Conservation (phyloP, 2,888 invertebrate species). For the Stegana nigrithorax region DNA sequence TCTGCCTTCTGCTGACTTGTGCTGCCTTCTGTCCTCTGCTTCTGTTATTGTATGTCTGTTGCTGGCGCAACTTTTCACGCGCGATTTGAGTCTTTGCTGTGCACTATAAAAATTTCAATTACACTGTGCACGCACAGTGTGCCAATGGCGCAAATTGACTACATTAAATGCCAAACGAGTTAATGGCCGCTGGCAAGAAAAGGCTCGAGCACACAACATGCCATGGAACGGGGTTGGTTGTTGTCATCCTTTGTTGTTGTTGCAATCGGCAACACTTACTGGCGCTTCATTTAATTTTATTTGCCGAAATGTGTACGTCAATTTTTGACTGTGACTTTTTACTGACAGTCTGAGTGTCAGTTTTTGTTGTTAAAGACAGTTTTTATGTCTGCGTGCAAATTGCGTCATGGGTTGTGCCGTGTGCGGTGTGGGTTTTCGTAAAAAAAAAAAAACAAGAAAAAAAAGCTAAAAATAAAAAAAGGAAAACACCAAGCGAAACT, state of each 20-base stretch:
- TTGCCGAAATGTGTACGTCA: constrained; percentile 50
- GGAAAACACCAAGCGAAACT: not conserved
- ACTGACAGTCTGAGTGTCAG: no score
- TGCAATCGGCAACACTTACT: constrained; percentile 26
- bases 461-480: no score
- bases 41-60: not conserved
- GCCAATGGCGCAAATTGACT: constrained; percentile 44
- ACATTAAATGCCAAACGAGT: constrained; percentile 51
- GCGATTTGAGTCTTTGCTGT: constrained; percentile 24
- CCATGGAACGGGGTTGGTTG: not conserved
- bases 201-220: not conserved
- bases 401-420: no score
- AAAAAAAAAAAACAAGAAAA: no score
- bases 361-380: no score
- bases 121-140: constrained; percentile 37
- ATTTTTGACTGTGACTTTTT: constrained; percentile 41
- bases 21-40: not conserved
- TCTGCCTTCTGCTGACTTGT: not conserved
- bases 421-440: no score
- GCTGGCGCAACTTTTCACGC: not conserved
- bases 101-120: constrained; percentile 61
- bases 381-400: no score
- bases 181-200: constrained; percentile 6
- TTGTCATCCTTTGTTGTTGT: not conserved
- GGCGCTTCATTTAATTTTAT: constrained; percentile 64